These are phyloP conservation scores for Torymus auratus DNA, from an alignment of 2,888 invertebrate genomes.

Conservation along the genomic window DNA sequence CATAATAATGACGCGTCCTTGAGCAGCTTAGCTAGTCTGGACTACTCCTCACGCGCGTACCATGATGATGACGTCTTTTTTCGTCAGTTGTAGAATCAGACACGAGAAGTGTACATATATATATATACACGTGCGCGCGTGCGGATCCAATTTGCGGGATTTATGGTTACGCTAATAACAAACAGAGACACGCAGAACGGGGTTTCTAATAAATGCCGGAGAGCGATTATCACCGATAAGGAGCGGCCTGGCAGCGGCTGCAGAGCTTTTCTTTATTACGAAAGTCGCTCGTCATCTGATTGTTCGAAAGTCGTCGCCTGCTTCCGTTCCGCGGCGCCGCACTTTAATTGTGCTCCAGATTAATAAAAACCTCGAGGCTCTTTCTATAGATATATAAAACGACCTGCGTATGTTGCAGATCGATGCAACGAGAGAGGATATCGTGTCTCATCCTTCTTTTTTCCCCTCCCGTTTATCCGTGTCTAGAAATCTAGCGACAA, in stretches of 20 bases:
- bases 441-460: background rate
- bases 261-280: too few species aligned
- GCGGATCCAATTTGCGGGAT: constrained; percentile 10
- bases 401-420: background rate
- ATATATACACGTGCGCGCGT: too few species aligned
- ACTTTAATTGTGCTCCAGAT: background rate
- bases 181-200: background rate
- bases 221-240: too few species aligned
- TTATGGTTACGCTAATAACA: background rate
- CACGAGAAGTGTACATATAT: too few species aligned
- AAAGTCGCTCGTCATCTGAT: constrained; percentile 10
- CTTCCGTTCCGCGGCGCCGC: background rate
- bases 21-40: too few species aligned
- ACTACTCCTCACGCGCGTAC: too few species aligned
- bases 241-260: too few species aligned
- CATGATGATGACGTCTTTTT: too few species aligned
- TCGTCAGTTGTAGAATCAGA: too few species aligned
- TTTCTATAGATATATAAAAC: background rate
- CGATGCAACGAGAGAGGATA: too few species aligned
- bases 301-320: constrained; percentile 33
- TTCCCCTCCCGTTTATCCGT: background rate
- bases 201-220: constrained; percentile 16
- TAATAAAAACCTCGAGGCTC: background rate
- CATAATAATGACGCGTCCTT: too few species aligned
- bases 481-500: constrained; percentile 22